Percentiles rank a stretch among this genome's conserved stretches.
These are phyloP conservation scores for Trematomus loennbergii DNA, from an alignment of 2,113 vertebrate genomes.

Conservation along the genomic window DNA sequence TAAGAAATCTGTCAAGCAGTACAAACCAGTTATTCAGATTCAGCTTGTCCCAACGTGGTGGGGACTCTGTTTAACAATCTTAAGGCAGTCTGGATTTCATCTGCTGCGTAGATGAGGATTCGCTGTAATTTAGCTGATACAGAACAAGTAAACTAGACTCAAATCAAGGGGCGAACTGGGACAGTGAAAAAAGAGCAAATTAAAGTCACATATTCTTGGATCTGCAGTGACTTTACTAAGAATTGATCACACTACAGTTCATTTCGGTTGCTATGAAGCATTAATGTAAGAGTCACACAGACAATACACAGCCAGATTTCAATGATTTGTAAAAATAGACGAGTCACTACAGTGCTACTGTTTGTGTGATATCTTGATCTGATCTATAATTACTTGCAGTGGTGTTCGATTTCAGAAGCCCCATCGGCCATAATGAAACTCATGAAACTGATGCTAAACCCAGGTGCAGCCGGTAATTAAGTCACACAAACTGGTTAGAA, in stretches of 20 bases:
- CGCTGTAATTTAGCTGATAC: slow-evolving; percentile 2
- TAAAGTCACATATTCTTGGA: background rate
- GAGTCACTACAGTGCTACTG: slow-evolving; percentile 9
- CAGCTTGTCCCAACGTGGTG: slow-evolving; percentile 8
- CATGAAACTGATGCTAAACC: slow-evolving; percentile 47
- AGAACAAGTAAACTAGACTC: slow-evolving; percentile 18
- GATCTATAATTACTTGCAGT: slow-evolving; percentile 40
- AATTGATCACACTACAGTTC: background rate
- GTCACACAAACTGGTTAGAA: slow-evolving; percentile 48
- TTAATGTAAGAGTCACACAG: background rate
- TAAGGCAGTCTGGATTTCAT: slow-evolving; percentile 64
- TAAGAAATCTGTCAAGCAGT: slow-evolving; percentile 20
- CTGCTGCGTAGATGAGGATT: slow-evolving; percentile 33
- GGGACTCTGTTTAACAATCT: slow-evolving; percentile 43
- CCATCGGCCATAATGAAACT: slow-evolving; percentile 35
- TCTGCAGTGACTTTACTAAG: background rate
- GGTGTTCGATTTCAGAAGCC: slow-evolving; percentile 40
- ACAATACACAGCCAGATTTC: slow-evolving; percentile 15
- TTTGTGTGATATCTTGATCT: slow-evolving; percentile 17
- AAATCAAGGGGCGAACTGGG: slow-evolving; percentile 13
- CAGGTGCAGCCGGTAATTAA: slow-evolving; percentile 66
- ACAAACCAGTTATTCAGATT: slow-evolving; percentile 11
- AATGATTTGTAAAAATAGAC: slow-evolving; percentile 29
- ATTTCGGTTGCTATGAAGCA: background rate
- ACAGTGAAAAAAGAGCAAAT: background rate